A percentile compares a stretch with the other conserved stretches of the same genome.
Conservation (phyloP, 1,140 invertebrate species). For the Drosophila pseudoobscura region DNA sequence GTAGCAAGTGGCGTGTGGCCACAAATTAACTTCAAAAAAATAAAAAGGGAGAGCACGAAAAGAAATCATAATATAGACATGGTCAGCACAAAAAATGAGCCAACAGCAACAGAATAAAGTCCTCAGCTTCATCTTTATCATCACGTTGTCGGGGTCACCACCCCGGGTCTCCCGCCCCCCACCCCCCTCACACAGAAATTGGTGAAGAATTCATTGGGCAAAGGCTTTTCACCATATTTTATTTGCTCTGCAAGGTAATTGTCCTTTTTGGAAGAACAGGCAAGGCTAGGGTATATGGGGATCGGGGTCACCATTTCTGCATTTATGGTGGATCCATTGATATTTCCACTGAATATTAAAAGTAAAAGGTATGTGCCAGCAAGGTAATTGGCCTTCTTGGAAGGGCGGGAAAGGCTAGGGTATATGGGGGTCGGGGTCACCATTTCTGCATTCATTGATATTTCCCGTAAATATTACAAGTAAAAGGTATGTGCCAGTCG, state of each 20-base stretch:
- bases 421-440: no score
- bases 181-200: neutral
- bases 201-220: neutral
- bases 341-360: no score
- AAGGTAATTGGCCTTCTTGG: no score
- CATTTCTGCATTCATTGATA: no score
- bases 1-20: constrained; percentile 55
- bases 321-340: no score
- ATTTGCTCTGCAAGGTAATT: neutral
- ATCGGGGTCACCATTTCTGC: no score
- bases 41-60: constrained; percentile 18
- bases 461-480: no score
- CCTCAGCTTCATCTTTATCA: constrained; percentile 30
- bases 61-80: constrained; percentile 74
- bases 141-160: neutral
- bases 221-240: constrained; percentile 2
- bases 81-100: constrained; percentile 69
- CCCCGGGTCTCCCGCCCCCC: neutral
- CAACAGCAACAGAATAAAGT: constrained; percentile 50
- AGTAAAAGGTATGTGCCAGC: neutral
- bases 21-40: constrained; percentile 68
- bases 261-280: no score
- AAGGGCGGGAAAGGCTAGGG: no score
- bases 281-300: no score
- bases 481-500: neutral